Conservation (phyloP, 2,113 vertebrate species). For the Nothocercus julius region DNA sequence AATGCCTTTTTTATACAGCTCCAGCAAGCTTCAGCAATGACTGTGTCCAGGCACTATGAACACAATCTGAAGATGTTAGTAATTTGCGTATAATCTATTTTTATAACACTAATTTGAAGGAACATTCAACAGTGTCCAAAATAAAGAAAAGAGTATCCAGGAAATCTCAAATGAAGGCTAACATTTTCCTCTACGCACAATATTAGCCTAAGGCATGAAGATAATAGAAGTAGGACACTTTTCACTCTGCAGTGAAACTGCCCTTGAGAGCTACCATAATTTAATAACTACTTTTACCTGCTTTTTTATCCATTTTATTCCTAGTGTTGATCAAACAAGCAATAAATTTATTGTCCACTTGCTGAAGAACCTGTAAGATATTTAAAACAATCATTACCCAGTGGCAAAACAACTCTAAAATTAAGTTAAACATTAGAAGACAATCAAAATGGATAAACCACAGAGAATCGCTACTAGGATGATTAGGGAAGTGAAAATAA, state of each 20-base stretch:
- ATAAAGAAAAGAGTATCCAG: constrained; percentile 59
- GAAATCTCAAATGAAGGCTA: constrained; percentile 43
- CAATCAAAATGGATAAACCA: not conserved
- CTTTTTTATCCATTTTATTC: constrained; percentile 42
- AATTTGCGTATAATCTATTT: constrained; percentile 54
- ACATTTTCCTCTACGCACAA: constrained; percentile 24
- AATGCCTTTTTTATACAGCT: constrained; percentile 48
- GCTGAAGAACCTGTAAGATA: constrained; percentile 89
- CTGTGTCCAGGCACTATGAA: not conserved
- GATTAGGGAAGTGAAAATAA: not conserved
- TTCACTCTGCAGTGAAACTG: not conserved
- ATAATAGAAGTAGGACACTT: constrained; percentile 4
- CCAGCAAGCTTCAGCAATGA: not conserved
- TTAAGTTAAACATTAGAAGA: constrained; percentile 2
- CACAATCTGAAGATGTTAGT: constrained; percentile 15
- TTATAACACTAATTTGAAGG: constrained; percentile 28
- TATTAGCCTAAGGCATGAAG: not conserved
- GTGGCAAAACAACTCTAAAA: constrained; percentile 15
- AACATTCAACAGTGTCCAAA: constrained; percentile 44
- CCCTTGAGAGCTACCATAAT: not conserved
- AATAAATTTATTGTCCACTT: constrained; percentile 98
- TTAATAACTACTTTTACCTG: constrained; percentile 72
- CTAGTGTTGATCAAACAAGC: constrained; percentile 93
- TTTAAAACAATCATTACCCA: constrained; percentile 27
- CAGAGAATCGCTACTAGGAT: not conserved